Base-by-base conservation (phyloP, 2,113 vertebrate species). In the Lycaon pictus region DNA sequence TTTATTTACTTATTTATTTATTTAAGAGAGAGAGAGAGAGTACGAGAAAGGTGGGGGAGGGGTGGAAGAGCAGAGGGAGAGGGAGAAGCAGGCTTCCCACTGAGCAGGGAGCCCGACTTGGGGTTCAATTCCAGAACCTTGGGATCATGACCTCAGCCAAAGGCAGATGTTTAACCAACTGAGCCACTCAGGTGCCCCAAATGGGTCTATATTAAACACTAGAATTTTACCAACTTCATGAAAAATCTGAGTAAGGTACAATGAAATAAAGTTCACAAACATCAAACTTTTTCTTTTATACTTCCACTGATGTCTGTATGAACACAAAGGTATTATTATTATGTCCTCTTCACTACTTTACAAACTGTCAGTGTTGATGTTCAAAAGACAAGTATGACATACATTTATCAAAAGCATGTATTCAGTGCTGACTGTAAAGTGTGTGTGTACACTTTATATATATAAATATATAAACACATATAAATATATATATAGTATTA, bases 361-460 rank as follows among this genome's bases (percentile, higher is more conserved):
- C 60, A 67, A 82, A 69, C 48, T 74, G 48, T 82, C 80, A 88
- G 43, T 27, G 71, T 56, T 16, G 71, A 77, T 87, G 29, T 53
- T 80, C 23, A 91, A 92, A 92, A 95, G 79, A 63, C 81, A 79
- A 92, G 11, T 12, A 65, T 58, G 84, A 62, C 22, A 74, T 27
- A 29, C 72, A 77, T 88, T 93, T 95, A 20, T 82, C 82, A 77
- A 88, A 88, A 48, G n/a, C 69, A 48, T 56, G 81, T 94, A 77
- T 53, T 93, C 32, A 9, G 74, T n/a, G 4, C 37, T 82, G 72
- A 71, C 62, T 74, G 2, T 79, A 35, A 80, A 96, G 35, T 88
- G 43, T 43, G 43, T 43, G 43, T 43, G 43, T 43, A 7, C 43
- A 43, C 43, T 43, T 43, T 43, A 43, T 43, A 43, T 43, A 43